Evolutionary conservation across 1,140 invertebrate species (phyloP).

Genomic region (Thaumetopoea pityocampa): DNA sequence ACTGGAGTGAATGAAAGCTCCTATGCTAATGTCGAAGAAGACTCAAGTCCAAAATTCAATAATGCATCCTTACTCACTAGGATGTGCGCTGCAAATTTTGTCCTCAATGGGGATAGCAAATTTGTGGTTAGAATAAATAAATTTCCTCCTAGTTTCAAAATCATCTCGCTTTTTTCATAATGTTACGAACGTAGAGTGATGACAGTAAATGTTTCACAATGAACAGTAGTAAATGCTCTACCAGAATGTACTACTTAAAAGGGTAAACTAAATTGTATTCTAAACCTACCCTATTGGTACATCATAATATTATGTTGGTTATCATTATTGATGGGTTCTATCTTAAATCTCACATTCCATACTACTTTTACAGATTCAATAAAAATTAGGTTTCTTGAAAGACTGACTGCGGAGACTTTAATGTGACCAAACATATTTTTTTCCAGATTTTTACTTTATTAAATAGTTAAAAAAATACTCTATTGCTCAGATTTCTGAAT

Average conservation of each 20-base stretch:
- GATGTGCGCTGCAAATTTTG: conserved; percentile 47
- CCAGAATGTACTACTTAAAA: conserved; percentile 34
- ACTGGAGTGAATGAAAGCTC: conserved; percentile 79
- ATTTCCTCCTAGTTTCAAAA: conserved; percentile 48
- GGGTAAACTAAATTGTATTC: conserved; percentile 8
- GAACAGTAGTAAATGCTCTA: conserved; percentile 39
- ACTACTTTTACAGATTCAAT: conserved; percentile 46
- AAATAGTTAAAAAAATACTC: conserved; percentile 56
- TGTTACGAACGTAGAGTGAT: conserved; percentile 39
- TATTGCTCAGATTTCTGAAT: conserved; percentile 58
- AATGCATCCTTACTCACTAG: conserved; percentile 28
- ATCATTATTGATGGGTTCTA: conserved; percentile 28
- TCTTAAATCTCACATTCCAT: conserved; percentile 58
- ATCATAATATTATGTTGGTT: conserved; percentile 32
- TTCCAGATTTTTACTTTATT: conserved; percentile 37
- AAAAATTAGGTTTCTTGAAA: conserved; percentile 62
- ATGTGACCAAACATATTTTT: conserved; percentile 46
- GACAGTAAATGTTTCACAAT: conserved; percentile 27
- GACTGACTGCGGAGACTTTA: conserved; percentile 60
- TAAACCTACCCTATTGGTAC: conserved; percentile 13
- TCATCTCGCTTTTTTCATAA: conserved; percentile 45
- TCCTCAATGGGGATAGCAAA: conserved; percentile 67
- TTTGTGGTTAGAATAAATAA: conserved; percentile 51
- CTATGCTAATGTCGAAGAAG: conserved; percentile 22
- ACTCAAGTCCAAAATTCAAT: conserved; percentile 34